Evolutionary conservation across 2,113 vertebrate species (phyloP), one percentile per base, ranked within the genome.

Genomic region (Platichthys stellatus): DNA sequence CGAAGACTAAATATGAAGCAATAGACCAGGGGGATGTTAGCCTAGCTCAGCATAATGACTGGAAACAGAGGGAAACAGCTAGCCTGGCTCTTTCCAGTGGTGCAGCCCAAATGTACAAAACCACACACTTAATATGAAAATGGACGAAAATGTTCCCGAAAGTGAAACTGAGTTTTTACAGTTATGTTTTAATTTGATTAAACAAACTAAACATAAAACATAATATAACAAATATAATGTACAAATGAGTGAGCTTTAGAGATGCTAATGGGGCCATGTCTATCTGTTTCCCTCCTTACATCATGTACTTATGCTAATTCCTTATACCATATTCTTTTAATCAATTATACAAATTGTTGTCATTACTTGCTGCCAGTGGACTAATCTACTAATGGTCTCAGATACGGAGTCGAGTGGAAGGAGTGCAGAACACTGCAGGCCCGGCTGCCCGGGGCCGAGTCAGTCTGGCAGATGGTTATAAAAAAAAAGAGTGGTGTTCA

Each of bases 401-500:
- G 23, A 72, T 26, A 17, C 26, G 45, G 26, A 68, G 54, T n/a
- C 15, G 58, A 62, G 64, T 74, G 81, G 60, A 63, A 76, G 79
- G 65, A 79, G 82, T 23, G 26, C 66, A 71, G 17, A 28, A 64
- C 45, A 10, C 81, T 63, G 72, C 67, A 43, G 83, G 79, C 80
- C 2, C 53, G 53, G 54, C 87, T 82, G 84, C 86, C 82, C 65
- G 28, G 81, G 86, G 84, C 69, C 43, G 72, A 40, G 62, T 86
- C 74, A 69, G 73, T 59, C 60, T 74, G 81, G 83, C 91, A 93
- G 90, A 92, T 93, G 91, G 92, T 86, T 88, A 86, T 89, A 56
- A 53, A 92, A 91, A 60, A 92, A 82, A 92, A 91, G 80, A 89
- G 82, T 81, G 87, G 78, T 86, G 90, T 86, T 92, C 89, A 86